phyloP scores from a whole-genome alignment of 2,797 vertebrate species.

The Sebastes steindachneri region DNA sequence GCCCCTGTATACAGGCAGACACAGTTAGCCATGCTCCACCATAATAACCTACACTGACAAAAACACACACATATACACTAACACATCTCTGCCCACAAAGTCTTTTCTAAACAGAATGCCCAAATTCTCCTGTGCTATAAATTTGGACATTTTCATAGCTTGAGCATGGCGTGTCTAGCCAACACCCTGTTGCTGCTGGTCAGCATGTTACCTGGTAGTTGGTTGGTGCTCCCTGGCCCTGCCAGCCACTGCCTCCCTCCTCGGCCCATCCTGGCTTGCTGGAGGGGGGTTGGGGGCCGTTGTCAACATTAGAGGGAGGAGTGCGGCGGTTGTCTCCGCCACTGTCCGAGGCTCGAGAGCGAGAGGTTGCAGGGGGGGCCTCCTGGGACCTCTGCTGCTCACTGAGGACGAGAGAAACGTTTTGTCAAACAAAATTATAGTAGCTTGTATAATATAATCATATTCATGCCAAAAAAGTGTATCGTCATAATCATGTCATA shows the following conservation, averaged over 20 bases:
- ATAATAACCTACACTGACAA: constrained; percentile 52
- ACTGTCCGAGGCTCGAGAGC: constrained; percentile 78
- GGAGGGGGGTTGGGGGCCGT: constrained; percentile 80
- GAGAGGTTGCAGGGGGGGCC: constrained; percentile 59
- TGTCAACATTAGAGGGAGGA: constrained; percentile 80
- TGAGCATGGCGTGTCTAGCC: not conserved
- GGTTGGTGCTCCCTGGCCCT: constrained; percentile 78
- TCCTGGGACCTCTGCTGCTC: constrained; percentile 82
- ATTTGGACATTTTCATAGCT: not conserved
- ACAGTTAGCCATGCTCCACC: constrained; percentile 65
- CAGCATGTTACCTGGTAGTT: constrained; percentile 84
- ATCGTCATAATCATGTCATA: not conserved
- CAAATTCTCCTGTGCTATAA: not conserved
- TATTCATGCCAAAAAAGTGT: not conserved
- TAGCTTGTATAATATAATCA: not conserved
- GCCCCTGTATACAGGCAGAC: constrained; percentile 84
- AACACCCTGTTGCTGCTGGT: not conserved
- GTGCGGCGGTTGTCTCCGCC: constrained; percentile 79
- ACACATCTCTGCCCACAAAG: constrained; percentile 17
- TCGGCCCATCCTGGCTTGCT: constrained; percentile 90
- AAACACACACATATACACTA: constrained; percentile 11
- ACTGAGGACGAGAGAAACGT: constrained; percentile 25
- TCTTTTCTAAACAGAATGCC: not conserved
- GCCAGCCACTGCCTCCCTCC: constrained; percentile 82
- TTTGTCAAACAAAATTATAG: not conserved